A percentile compares a stretch with the other conserved stretches of the same genome.
These are phyloP conservation scores for Hydropsyche tenuis DNA, from an alignment of 1,140 invertebrate genomes.

Conservation along the genomic window DNA sequence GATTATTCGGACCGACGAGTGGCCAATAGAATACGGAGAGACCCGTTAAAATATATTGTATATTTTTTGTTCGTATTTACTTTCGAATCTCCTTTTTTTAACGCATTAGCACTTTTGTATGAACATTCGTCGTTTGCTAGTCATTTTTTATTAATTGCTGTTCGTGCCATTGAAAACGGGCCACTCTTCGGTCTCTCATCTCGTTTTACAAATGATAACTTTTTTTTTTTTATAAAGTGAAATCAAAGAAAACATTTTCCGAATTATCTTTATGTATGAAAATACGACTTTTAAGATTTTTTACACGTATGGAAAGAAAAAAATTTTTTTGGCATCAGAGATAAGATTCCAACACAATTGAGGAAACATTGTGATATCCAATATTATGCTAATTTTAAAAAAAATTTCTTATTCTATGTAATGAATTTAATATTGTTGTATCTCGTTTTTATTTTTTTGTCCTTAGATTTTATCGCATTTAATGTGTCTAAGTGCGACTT, in stretches of 20 bases:
- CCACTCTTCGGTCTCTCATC: not conserved
- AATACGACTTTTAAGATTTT: too few species aligned
- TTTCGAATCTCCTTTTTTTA: not conserved
- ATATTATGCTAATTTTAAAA: not conserved
- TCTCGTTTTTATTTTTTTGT: too few species aligned
- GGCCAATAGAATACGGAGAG: too few species aligned
- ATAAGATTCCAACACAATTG: slow-evolving; percentile 14
- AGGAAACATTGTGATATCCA: slow-evolving; percentile 20
- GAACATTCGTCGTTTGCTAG: slow-evolving; percentile 4
- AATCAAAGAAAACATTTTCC: not conserved
- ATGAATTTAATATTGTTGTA: too few species aligned
- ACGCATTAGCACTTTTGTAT: not conserved
- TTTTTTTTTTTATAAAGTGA: slow-evolving; percentile 3
- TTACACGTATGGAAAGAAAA: slow-evolving; percentile 7
- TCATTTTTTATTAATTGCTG: slow-evolving; percentile 2
- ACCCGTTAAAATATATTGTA: too few species aligned
- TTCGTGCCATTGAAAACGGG: not conserved
- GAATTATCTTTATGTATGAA: slow-evolving; percentile 5
- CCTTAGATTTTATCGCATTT: slow-evolving; percentile 5
- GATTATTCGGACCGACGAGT: not conserved
- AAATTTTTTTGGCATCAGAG: slow-evolving; percentile 10
- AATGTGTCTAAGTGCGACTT: not conserved
- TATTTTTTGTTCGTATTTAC: too few species aligned
- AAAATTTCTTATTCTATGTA: too few species aligned
- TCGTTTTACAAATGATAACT: not conserved